Conservation (phyloP, 2,113 vertebrate genomes). For the Malurus alboscapulatus region DNA sequence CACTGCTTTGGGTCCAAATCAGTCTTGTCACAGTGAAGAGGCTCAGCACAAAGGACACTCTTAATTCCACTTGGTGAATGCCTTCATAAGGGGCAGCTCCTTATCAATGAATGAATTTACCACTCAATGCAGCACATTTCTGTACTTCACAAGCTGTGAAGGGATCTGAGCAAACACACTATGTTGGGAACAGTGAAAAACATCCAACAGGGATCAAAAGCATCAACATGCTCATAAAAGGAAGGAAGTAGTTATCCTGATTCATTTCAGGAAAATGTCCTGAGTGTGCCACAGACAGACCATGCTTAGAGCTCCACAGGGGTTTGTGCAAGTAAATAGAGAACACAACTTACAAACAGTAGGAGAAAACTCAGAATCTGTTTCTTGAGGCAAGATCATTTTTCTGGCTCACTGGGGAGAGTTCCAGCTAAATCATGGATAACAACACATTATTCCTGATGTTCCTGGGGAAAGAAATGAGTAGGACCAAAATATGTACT, state of each 20-base stretch:
- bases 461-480: neutral
- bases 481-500: neutral
- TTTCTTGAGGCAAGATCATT: neutral
- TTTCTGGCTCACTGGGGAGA: neutral
- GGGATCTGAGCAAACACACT: neutral
- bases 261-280: neutral
- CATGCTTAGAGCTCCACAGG: neutral
- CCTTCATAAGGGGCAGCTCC: neutral
- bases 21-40: neutral
- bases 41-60: neutral
- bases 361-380: neutral
- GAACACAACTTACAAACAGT: neutral
- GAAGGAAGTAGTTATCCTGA: neutral
- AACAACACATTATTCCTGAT: neutral
- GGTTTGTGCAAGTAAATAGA: neutral
- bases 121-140: neutral
- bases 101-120: neutral
- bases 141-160: neutral
- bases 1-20: neutral
- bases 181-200: neutral
- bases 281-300: neutral
- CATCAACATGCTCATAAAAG: neutral
- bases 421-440: neutral
- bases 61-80: neutral
- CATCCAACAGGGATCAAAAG: neutral